Evolutionary conservation across 2,888 invertebrate genomes (phyloP), one percentile per base, ranked within the genome.

Genomic region (Branchellion lobata): DNA sequence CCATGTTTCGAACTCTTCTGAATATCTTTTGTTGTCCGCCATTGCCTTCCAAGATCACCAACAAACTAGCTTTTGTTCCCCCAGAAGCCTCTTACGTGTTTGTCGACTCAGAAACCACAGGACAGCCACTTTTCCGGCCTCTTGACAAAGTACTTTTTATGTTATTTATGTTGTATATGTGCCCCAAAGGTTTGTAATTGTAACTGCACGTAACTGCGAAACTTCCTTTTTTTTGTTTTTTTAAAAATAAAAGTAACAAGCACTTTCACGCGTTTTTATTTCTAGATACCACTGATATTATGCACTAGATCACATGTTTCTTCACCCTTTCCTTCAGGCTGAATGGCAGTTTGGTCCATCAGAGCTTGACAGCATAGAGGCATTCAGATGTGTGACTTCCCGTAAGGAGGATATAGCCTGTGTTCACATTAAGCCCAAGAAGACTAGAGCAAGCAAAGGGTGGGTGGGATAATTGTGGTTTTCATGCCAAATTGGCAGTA

Each of bases 1-100:
- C 80, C 33, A 75, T 77, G 8, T 61, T 80, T 76, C 65, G 77
- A 40, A 71, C 80, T 24, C 71, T 80, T 24, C 71, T 61, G 47
- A 77, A 68, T 53, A 80, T 80, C 34, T 80, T 80, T 65, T 80
- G 80, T 31, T 80, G 80, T 36, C 80, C 80, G 8, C 80, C 80
- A 51, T 47, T 80, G 51, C 80, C 80, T 21, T 80, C 80, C 31
- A 65, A 69, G n/a, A 80, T 80, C 71, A 75, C 80, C 21, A 75
- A 74, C 57, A 80, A 80, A 69, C 71, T 80, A 21, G 80, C 80
- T 71, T 80, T 80, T 57, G 80, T 80, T 18, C 80, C 80, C 2
- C 80, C 80, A 24, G 69, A 71, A 18, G 68, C 71, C 11, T 34
- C 71, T 2, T 71, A 71, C 69, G 31, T 78, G 34, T 47, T 78